Base-by-base conservation (phyloP, 2,797 vertebrate genomes). In the Microctenopoma stevenorrisi region DNA sequence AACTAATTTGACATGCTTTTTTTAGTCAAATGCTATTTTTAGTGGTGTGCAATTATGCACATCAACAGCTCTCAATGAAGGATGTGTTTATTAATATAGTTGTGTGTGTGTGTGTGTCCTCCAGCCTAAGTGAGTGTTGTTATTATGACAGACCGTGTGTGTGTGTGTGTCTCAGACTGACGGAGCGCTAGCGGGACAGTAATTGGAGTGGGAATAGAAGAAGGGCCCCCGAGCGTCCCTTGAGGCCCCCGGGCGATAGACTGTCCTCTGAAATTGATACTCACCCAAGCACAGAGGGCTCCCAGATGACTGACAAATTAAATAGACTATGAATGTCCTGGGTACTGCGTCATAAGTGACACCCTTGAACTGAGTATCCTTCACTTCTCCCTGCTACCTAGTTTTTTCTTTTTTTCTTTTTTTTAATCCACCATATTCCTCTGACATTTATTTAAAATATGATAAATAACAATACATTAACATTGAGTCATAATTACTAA, bases 141-240 rank as follows among this genome's bases (percentile, higher is more conserved):
- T 56, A 15, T 70, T 26, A 51, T 37, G 54, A 52, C 63, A 25
- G 56, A 40, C 51, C 48, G 59, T 46, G 40, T 46, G 64, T 18
- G 18, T 18, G 18, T 42, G 52, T 25, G 44, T 9, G 63, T 0
- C 0, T 18, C 28, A 58, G 18, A 52, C 62, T 66, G 70, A 73
- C 50, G 64, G 57, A 63, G 76, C 74, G 72, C 69, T 82, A 53
- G 76, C 38, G 3, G 70, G 58, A 72, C 57, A 77, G 71, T 89
- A 89, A 89, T 91, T 91, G 84, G 74, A 88, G 78, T 82, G 85
- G 80, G 87, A 90, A 63, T 84, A 81, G 64, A 60, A 47, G 62
- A 62, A 51, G 76, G 82, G 76, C 70, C 86, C 81, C 72, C 49
- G 53, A 76, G 79, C 71, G 83, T 80, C 84, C 74, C 79, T 40